Base-by-base conservation (phyloP, 2,113 vertebrate species). In the Microcebus tavaratra region DNA sequence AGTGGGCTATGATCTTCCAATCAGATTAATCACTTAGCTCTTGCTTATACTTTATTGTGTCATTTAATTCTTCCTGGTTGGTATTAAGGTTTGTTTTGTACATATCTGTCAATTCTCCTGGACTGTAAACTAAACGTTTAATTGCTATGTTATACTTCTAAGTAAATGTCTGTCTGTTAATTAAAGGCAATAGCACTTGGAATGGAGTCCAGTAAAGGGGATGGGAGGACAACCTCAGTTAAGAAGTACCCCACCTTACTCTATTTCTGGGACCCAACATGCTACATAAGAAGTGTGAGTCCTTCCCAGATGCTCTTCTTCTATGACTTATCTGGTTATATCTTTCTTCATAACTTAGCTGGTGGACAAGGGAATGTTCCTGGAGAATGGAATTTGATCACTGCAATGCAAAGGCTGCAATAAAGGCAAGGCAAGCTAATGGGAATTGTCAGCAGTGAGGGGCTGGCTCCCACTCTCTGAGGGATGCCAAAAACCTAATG, bases 301-400 rank as follows among this genome's bases (percentile, higher is more conserved):
- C 29, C 21, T 57, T 5, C 18, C 78, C 67, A 95, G 45, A 89
- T 89, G 67, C 57, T 82, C 39, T 89, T 96, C 61, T 91, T 93
- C 82, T 92, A 42, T 82, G 78, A 72, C 9, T 39, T 72, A 39
- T 5, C 68, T 72, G 68, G 5, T 72, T 72, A 39, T 25, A 39
- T 25, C 36, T 72, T 72, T 39, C 68, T 72, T 72, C 36, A 93
- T 65, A 78, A 90, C 82, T 93, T 90, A 95, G 50, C 65, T 93
- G 14, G 23, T 88, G 67, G 55, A 61, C 45, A 86, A 36, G 59
- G 72, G 20, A 86, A 92, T 97, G 73, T 97, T 97, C 61, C 90
- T 89, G 48, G 91, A 98, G 97, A 96, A 98, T 98, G 94, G 97
- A 96, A 98, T 98, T 98, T 95, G 97, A 97, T 96, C 93, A 97